Base-by-base conservation (phyloP, 2,113 vertebrate species). In the Semnornis frantzii region DNA sequence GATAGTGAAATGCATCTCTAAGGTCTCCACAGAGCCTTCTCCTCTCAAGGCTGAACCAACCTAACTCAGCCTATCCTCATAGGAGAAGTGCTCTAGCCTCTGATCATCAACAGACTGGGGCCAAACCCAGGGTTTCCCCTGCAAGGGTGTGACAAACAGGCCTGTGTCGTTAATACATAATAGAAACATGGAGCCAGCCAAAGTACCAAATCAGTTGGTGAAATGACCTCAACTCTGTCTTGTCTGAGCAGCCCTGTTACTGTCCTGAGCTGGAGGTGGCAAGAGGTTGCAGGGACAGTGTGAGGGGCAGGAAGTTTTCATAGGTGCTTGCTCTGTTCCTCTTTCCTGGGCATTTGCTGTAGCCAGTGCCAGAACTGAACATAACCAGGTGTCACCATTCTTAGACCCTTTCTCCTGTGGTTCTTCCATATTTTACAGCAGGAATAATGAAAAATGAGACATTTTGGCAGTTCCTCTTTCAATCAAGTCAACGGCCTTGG, bases 191-290 rank as follows among this genome's bases (percentile, higher is more conserved):
- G 42, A 83, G 88, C 58, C 27, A 59, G 82, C 80, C 85, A 62
- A 85, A 74, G 54, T 30, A 44, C 76, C 74, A 33, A 60, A 75
- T 55, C 63, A 79, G 25, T 1, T 72, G 46, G 44, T 68, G 44
- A 73, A 94, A 93, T 58, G 79, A 50, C 37, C 60, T 79, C 73
- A 73, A 48, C 63, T 87, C 66, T 87, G 54, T 81, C 50, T 94
- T 68, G 54, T 23, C 74, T 76, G 74, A 71, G 77, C 71, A 89
- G 63, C 48, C 48, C 8, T 18, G 39, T 44, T 65, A 31, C 44
- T 65, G 66, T n/a, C 69, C 42, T 69, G 71, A 66, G 64, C 68
- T 71, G 52, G 39, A 57, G 54, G 44, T 64, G 65, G 10, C 1
- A 2, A 70, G 62, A 84, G 30, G 21, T 0, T 80, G n/a, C 0